Percentiles rank a stretch among this genome's conserved stretches.
Evolutionary conservation across 2,113 vertebrate genomes (phyloP).

Genomic region (Garra rufa): DNA sequence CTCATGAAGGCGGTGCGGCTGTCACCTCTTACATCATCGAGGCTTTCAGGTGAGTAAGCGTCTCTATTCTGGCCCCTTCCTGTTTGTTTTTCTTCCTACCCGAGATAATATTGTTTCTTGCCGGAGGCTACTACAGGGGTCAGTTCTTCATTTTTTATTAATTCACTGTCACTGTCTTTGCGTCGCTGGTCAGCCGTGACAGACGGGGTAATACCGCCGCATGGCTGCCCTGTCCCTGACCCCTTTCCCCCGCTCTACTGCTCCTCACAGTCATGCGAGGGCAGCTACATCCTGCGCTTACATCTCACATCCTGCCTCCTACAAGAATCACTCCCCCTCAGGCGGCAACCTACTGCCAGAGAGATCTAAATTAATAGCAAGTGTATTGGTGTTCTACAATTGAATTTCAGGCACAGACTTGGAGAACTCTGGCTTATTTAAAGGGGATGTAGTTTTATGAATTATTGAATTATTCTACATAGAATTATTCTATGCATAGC

Average conservation of each 20-base stretch:
- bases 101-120: conserved; percentile 47
- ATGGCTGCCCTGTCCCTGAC: conserved; percentile 51
- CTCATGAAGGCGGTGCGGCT: conserved; percentile 71
- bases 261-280: conserved; percentile 24
- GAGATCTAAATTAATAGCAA: conserved; percentile 31
- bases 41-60: conserved; percentile 87
- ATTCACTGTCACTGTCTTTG: conserved; percentile 57
- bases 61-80: background rate
- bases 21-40: conserved; percentile 91
- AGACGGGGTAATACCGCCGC: conserved; percentile 31
- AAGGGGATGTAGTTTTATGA: background rate
- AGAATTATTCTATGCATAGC: too few relatives aligned
- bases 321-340: conserved; percentile 27
- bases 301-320: background rate
- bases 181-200: conserved; percentile 50
- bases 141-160: conserved; percentile 65
- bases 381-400: conserved; percentile 9
- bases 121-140: conserved; percentile 44
- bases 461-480: conserved; percentile 11
- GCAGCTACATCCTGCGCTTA: conserved; percentile 40
- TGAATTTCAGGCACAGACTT: conserved; percentile 9
- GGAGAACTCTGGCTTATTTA: background rate
- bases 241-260: conserved; percentile 31
- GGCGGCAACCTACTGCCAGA: conserved; percentile 30
- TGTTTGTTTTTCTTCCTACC: conserved; percentile 14